phyloP scores from a whole-genome alignment of 2,888 invertebrate genomes.

The Thecophora atra region DNA sequence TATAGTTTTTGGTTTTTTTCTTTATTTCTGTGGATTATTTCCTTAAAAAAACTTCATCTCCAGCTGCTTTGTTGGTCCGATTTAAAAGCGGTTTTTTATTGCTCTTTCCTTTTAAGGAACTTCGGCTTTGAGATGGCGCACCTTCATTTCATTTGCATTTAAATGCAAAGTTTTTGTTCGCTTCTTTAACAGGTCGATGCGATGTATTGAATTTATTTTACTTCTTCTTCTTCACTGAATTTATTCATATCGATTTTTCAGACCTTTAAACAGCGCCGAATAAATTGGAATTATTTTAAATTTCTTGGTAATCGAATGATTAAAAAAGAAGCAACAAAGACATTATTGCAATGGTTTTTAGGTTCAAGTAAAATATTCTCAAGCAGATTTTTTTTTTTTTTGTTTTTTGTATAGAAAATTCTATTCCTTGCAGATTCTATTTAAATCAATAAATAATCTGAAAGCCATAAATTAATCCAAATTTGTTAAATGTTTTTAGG shows the following conservation, averaged over 20 bases:
- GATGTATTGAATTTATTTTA: not conserved
- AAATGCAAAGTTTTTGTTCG: constrained; percentile 6
- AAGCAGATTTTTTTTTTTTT: no score
- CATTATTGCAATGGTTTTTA: no score
- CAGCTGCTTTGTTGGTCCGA: not conserved
- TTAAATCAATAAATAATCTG: no score
- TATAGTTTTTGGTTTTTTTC: no score
- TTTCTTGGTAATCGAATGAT: no score
- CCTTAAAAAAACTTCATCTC: not conserved
- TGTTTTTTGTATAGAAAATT: no score
- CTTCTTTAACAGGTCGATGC: constrained; percentile 19
- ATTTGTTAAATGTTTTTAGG: no score
- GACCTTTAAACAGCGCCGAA: not conserved
- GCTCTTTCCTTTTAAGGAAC: constrained; percentile 25
- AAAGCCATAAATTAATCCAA: no score
- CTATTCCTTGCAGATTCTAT: no score
- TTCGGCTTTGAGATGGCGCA: constrained; percentile 16
- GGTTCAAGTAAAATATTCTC: no score
- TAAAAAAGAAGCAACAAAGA: no score
- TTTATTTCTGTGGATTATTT: not conserved
- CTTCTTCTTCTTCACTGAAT: not conserved
- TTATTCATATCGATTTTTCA: not conserved
- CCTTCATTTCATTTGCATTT: constrained; percentile 17
- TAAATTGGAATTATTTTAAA: no score
- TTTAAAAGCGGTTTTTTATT: not conserved